Base-by-base conservation (phyloP, 2,797 vertebrate genomes). In the Epinephelus coioides region DNA sequence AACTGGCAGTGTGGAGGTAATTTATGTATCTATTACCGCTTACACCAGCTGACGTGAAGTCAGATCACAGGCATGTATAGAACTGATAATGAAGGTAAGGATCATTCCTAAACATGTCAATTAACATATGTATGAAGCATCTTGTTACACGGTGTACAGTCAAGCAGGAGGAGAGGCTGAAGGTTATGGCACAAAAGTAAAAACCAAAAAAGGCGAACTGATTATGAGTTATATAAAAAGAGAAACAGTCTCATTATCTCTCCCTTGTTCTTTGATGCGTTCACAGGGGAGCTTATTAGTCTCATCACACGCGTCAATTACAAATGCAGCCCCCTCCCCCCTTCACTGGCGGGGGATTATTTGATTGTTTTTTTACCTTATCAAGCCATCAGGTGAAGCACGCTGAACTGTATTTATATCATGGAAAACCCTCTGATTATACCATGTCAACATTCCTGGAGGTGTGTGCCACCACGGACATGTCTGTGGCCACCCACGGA, bases 231-330 rank as follows among this genome's bases (percentile, higher is more conserved):
- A 77, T 81, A 83, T 81, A 90, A 91, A 85, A 88, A 85, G 71
- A 88, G 73, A 91, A 84, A 91, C 72, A 83, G 57, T 89, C 92
- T 94, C 87, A 95, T 94, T 93, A 93, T 90, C 86, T 85, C 85
- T 76, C 76, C 53, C 76, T 92, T 91, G 89, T 93, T 93, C 88
- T 93, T 92, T 93, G 92, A 94, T 94, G 92, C 91, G 76, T 90
- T 93, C 93, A 91, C 93, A 89, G 82, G 94, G 92, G 93, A 95
- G 91, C 94, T 93, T 90, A 93, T 95, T 94, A 94, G 94, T 85
- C 78, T 89, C 87, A 93, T 92, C 89, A 92, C 87, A 90, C 30
- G 59, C 50, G 81, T 91, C 91, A 93, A 88, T 94, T 93, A 89
- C 73, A 84, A 76, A 92, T 92, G 82, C 90, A 87, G 30, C 70